Percentiles rank a stretch among this genome's conserved stretches.
These are phyloP conservation scores for Tanypteryx hageni DNA, from an alignment of 2,888 invertebrate genomes.

Conservation along the genomic window DNA sequence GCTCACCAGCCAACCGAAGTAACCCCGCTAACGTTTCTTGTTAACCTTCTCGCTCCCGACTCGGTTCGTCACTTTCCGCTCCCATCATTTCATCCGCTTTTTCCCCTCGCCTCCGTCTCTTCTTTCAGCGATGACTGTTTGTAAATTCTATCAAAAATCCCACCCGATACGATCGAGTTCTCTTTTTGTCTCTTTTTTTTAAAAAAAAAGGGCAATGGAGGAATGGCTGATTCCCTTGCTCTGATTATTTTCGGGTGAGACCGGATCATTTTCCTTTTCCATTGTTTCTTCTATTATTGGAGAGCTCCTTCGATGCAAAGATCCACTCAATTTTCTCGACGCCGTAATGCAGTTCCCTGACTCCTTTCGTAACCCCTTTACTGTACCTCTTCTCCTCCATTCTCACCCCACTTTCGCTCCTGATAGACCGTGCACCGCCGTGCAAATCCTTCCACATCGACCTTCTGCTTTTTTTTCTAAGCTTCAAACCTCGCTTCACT, in stretches of 20 bases:
- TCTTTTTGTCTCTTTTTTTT: slow-evolving; percentile 1
- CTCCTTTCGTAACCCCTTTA: background rate
- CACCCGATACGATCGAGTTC: slow-evolving; percentile 33
- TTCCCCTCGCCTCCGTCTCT: background rate
- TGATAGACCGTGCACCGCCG: background rate
- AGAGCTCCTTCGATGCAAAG: background rate
- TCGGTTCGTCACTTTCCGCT: background rate
- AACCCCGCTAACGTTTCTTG: slow-evolving; percentile 28
- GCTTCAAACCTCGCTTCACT: background rate
- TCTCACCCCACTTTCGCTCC: background rate
- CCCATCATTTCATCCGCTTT: background rate
- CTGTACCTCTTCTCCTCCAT: background rate
- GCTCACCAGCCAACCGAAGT: slow-evolving; percentile 2
- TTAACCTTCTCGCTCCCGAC: slow-evolving; percentile 13
- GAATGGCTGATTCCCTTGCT: slow-evolving; percentile 56
- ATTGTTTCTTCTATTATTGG: background rate
- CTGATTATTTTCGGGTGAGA: slow-evolving; percentile 45
- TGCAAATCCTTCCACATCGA: slow-evolving; percentile 37
- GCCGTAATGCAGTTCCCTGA: background rate
- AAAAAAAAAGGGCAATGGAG: slow-evolving; percentile 28
- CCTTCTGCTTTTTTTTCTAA: slow-evolving; percentile 11
- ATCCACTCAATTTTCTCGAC: slow-evolving; percentile 26
- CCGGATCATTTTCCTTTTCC: background rate
- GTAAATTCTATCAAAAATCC: slow-evolving; percentile 56
- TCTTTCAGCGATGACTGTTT: slow-evolving; percentile 40